These are phyloP conservation scores for Jaculus jaculus DNA, from an alignment of 2,113 vertebrate species.

Conservation along the genomic window DNA sequence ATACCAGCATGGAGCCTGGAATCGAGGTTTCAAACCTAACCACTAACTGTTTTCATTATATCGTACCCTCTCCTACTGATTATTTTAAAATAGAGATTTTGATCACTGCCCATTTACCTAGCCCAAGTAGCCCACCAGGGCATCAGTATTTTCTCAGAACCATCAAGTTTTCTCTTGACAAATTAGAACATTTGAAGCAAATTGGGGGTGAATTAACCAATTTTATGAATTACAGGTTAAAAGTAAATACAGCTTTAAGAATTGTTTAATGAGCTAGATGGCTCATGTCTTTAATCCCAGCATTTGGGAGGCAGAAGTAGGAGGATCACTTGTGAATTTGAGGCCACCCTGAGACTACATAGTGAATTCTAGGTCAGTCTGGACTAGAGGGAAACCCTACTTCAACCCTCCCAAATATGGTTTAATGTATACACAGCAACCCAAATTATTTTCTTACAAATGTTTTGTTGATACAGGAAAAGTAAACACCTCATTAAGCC, in stretches of 20 bases:
- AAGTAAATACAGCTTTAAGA: conserved; percentile 13
- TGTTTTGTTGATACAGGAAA: neutral
- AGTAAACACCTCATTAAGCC: conserved; percentile 4
- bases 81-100: neutral
- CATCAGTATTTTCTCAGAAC: neutral
- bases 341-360: too few species aligned
- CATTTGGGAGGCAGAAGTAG: too few species aligned
- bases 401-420: neutral
- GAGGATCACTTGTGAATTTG: too few species aligned
- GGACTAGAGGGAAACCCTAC: too few species aligned
- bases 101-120: neutral
- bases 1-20: neutral
- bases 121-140: neutral
- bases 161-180: neutral
- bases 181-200: conserved; percentile 36
- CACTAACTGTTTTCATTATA: neutral
- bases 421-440: conserved; percentile 20
- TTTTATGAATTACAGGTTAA: conserved; percentile 36
- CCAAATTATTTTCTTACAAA: conserved; percentile 34
- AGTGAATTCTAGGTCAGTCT: too few species aligned
- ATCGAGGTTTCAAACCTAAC: neutral
- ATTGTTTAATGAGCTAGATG: neutral
- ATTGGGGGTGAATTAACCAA: neutral
- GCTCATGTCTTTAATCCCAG: too few species aligned
- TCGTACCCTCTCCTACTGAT: neutral